These are phyloP conservation scores for Catostylus mosaicus DNA, from an alignment of 30 jellyfish, hydroid and myxozoan genomes.

Conservation along the genomic window DNA sequence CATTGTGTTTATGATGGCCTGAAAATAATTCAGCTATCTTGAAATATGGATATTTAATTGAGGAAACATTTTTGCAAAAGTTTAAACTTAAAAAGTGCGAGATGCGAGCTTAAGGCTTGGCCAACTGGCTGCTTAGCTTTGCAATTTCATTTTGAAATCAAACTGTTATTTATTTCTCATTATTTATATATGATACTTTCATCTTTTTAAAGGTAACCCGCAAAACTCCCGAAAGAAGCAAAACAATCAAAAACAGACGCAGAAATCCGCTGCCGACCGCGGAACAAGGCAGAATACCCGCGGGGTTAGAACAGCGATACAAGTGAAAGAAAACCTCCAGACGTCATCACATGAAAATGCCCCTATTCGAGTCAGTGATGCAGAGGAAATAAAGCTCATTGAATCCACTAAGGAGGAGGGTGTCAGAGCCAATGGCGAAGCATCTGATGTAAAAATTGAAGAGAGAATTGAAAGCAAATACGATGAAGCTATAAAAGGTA, in stretches of 20 bases:
- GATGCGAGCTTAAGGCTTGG: no score
- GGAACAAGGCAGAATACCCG: slow-evolving; percentile 8
- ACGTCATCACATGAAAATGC: not conserved
- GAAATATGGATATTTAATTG: no score
- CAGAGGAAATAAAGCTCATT: not conserved
- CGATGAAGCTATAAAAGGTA: no score
- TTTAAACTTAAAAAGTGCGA: no score
- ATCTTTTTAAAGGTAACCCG: not conserved
- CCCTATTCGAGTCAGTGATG: not conserved
- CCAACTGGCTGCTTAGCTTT: no score
- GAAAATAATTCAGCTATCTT: no score
- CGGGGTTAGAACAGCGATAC: not conserved
- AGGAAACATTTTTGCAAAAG: no score
- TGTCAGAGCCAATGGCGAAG: not conserved
- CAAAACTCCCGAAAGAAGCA: slow-evolving; percentile 2
- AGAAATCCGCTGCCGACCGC: not conserved
- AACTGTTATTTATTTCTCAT: not conserved
- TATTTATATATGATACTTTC: not conserved
- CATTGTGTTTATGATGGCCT: no score
- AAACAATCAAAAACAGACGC: not conserved
- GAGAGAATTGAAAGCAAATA: no score
- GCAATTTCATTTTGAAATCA: no score
- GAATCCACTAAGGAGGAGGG: slow-evolving; percentile 7
- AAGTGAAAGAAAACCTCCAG: not conserved
- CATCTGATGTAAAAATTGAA: no score